phyloP scores from a whole-genome alignment of 1,140 invertebrate genomes.

The Zaprionus taronus region DNA sequence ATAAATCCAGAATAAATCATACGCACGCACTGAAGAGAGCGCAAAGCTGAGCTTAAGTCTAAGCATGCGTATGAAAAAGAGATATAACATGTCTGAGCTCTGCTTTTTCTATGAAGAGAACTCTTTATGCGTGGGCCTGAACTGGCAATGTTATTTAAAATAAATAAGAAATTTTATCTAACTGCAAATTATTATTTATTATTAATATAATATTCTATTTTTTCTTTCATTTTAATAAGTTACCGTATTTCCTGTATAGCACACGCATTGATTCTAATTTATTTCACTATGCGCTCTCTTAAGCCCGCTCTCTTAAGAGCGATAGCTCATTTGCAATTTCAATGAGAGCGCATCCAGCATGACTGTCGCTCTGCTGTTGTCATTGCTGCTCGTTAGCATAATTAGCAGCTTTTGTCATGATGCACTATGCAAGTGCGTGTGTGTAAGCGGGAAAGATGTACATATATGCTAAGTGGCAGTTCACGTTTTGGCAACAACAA shows the following conservation, averaged over 20 bases:
- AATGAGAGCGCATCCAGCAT: not conserved
- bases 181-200: not conserved
- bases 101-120: not conserved
- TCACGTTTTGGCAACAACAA: too few species aligned
- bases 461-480: too few species aligned
- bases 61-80: not conserved
- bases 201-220: not conserved
- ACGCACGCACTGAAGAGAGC: not conserved
- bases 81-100: not conserved
- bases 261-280: not conserved
- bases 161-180: too few species aligned
- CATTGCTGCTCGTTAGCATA: not conserved
- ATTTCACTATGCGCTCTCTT: not conserved
- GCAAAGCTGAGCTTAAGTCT: not conserved
- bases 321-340: not conserved
- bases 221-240: not conserved
- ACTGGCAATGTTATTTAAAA: too few species aligned
- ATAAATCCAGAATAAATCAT: slow-evolving; percentile 11
- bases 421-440: not conserved
- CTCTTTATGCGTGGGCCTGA: not conserved
- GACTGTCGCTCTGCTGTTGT: not conserved
- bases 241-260: not conserved
- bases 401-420: not conserved
- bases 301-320: not conserved
- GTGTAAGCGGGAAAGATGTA: not conserved